Evolutionary conservation across 64 coral and sea anemone species (phyloP), one percentile per base, ranked within the genome.

Genomic region (Astreopora myriophthalma): DNA sequence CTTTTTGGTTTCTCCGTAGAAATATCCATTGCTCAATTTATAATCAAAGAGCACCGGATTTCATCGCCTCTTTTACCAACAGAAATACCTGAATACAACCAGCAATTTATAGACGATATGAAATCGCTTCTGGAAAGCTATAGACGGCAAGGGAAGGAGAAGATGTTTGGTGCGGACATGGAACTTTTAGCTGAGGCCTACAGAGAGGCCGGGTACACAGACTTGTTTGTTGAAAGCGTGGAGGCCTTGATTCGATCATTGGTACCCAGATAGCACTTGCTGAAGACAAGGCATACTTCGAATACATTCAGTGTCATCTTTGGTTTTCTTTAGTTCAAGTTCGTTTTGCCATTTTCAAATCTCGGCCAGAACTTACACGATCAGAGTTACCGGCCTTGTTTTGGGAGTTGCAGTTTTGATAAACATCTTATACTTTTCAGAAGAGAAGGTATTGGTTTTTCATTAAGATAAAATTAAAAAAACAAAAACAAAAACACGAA

Each of bases 151-250:
- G 95, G 69, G 22, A 92, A 76, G 67, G 83, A 93, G 46, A 49
- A 96, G 46, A 61, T 90, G 23, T 96, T 78, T 71, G 38, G 76
- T 1, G 14, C 48, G 23, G 95, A 96, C 70, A 94, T 90, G 82
- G 74, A 57, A 42, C 75, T 93, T 17, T 67, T 96, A 55, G 75
- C 86, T 27, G 95, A 91, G 7, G 88, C 92, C 8, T 96, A 96
- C 81, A 93, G 85, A 64, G 64, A 33, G 33, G 71, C 63, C 1
- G 95, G 95, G 8, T 96, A 90, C 55, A 96, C 79, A 31, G 74
- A 89, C 39, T 86, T 81, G 17, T 96, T 96, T 79, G 63, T 96
- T 68, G 79, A 92, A 70, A 90, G 90, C 65, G 52, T 92, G 23
- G 67, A 92, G 16, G 80, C 90, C 0, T 73, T 84, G 9, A 86